These are phyloP conservation scores for Cristatella mucedo DNA, from an alignment of 2,888 invertebrate genomes.

Conservation along the genomic window DNA sequence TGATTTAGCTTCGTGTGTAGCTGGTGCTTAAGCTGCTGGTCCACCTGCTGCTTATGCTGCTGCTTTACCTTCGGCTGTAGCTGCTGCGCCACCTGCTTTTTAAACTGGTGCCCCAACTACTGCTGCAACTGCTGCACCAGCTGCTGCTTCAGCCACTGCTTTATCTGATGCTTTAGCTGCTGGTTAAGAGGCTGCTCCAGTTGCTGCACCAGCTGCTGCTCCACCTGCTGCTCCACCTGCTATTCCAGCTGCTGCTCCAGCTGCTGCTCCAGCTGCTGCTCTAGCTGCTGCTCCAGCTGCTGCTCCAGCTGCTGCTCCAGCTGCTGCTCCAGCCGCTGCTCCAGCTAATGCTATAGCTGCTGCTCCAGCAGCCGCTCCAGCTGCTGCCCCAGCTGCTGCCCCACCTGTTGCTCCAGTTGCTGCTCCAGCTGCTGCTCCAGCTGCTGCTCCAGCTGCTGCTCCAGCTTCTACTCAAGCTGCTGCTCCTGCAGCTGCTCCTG, in stretches of 20 bases:
- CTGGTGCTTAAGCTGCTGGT: conserved; percentile 11
- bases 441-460: no score
- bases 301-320: conserved; percentile 12
- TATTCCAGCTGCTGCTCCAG: conserved; percentile 7
- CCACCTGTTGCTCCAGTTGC: no score
- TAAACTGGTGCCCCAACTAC: conserved; percentile 11
- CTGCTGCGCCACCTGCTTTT: conserved; percentile 8
- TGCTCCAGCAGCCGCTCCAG: conserved; percentile 11
- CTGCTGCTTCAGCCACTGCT: conserved; percentile 11
- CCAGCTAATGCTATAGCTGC: conserved; percentile 11
- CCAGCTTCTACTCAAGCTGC: no score
- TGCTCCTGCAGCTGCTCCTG: no score
- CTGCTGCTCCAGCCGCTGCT: conserved; percentile 9
- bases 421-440: no score
- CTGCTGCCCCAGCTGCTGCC: conserved; percentile 2
- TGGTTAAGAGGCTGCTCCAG: conserved; percentile 7
- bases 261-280: conserved; percentile 7
- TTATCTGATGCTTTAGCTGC: conserved; percentile 12
- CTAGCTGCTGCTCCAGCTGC: conserved; percentile 9
- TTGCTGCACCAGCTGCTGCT: conserved; percentile 11
- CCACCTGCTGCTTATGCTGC: conserved; percentile 11
- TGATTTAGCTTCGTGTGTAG: conserved; percentile 7
- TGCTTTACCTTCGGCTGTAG: background rate
- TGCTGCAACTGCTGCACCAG: no score
- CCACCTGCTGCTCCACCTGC: conserved; percentile 10